These are phyloP conservation scores for Quadroppia sp. DNA, from an alignment of 2,888 invertebrate genomes.

Conservation along the genomic window DNA sequence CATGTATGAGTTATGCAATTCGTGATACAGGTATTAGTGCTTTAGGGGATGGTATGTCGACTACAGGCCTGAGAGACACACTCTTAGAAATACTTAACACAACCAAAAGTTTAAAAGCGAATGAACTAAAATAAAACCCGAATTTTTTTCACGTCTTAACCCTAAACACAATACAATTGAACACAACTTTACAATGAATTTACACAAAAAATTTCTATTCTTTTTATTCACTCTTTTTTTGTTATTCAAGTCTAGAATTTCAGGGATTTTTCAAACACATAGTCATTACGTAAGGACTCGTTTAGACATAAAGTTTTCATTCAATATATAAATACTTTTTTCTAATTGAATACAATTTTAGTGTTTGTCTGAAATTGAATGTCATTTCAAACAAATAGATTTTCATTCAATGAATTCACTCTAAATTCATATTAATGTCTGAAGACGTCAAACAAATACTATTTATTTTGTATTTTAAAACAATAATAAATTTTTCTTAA, in stretches of 20 bases:
- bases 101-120: conserved; percentile 23
- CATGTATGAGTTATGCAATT: conserved; percentile 34
- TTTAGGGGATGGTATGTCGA: conserved; percentile 7
- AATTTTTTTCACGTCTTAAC: conserved; percentile 14
- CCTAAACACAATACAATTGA: conserved; percentile 10
- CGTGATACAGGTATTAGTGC: conserved; percentile 25
- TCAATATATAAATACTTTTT: not conserved
- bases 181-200: not conserved
- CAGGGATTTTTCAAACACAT: not conserved
- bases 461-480: too few relatives aligned
- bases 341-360: conserved; percentile 15
- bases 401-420: not conserved
- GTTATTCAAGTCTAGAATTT: conserved; percentile 14
- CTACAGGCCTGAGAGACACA: not conserved
- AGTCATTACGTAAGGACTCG: not conserved
- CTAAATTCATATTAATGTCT: too few relatives aligned
- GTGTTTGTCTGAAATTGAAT: not conserved
- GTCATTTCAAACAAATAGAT: not conserved
- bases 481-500: too few relatives aligned
- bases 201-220: not conserved
- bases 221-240: not conserved
- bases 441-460: too few relatives aligned
- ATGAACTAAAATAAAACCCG: conserved; percentile 21
- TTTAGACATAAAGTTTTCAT: not conserved
- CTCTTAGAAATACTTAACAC: not conserved